Conservation (phyloP, 1,140 invertebrate species). For the Sitophilus oryzae region DNA sequence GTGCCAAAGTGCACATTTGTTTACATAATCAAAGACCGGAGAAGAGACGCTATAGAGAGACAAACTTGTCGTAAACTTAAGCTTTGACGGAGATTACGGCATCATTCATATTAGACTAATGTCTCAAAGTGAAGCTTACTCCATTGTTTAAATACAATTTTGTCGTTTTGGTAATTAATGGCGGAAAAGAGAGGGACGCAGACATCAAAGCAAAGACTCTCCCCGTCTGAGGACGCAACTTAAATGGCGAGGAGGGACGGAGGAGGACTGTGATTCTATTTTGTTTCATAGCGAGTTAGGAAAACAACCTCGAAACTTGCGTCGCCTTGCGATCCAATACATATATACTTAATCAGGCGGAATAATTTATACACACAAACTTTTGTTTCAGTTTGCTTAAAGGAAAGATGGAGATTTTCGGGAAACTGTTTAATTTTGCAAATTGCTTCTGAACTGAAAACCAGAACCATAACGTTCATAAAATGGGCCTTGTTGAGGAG, state of each 20-base stretch:
- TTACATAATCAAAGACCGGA: constrained; percentile 21
- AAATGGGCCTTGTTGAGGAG: no score
- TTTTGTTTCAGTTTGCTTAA: constrained; percentile 15
- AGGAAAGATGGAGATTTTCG: no score
- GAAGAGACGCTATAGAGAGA: no score
- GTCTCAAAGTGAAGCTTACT: constrained; percentile 26
- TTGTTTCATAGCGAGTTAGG: constrained; percentile 25
- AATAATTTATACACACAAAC: constrained; percentile 20
- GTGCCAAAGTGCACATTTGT: constrained; percentile 20
- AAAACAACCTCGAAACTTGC: constrained; percentile 20
- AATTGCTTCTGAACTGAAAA: no score
- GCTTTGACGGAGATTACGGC: constrained; percentile 25
- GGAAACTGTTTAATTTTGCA: no score
- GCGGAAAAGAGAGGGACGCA: constrained; percentile 25
- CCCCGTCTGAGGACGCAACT: constrained; percentile 25
- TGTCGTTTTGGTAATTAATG: constrained; percentile 34
- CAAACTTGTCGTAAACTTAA: constrained; percentile 22
- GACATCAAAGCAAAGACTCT: constrained; percentile 31
- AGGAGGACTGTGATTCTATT: constrained; percentile 28
- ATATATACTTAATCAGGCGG: constrained; percentile 21
- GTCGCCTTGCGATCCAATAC: constrained; percentile 11
- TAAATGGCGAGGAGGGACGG: constrained; percentile 22
- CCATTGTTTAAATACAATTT: constrained; percentile 35
- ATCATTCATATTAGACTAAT: constrained; percentile 30
- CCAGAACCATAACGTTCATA: no score